phyloP scores from a whole-genome alignment of 1,140 invertebrate genomes.

The Halotydeus destructor region DNA sequence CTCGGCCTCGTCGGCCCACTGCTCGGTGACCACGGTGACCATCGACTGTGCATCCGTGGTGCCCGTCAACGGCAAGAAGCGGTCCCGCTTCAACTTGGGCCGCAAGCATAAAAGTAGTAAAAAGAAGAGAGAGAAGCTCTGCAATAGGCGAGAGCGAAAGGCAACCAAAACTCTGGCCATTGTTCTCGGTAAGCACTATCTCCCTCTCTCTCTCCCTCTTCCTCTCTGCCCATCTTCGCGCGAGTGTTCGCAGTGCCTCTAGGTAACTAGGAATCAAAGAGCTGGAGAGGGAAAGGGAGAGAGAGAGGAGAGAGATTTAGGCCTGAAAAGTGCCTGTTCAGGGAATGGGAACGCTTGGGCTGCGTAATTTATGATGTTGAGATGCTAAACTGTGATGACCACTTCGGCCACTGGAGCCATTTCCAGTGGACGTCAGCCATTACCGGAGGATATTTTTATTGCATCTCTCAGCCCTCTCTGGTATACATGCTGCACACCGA shows the following conservation, averaged over 20 bases:
- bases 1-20: no score
- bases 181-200: constrained; percentile 60
- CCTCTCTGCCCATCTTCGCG: neutral
- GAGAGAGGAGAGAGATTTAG: neutral
- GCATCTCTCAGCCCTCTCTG: constrained; percentile 1
- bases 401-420: no score
- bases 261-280: neutral
- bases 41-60: no score
- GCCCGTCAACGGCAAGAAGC: constrained; percentile 14
- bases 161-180: constrained; percentile 98
- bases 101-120: constrained; percentile 49
- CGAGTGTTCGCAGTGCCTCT: neutral
- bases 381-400: no score
- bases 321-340: constrained; percentile 4
- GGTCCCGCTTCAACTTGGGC: constrained; percentile 18
- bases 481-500: constrained; percentile 1
- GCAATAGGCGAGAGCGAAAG: constrained; percentile 84
- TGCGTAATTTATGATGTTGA: no score
- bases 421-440: neutral
- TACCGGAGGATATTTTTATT: neutral
- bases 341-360: no score
- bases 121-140: constrained; percentile 82
- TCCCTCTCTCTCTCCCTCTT: neutral
- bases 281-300: neutral
- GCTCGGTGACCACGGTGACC: no score